Conservation (phyloP, 2,113 vertebrate genomes). For the Gymnogyps californianus region DNA sequence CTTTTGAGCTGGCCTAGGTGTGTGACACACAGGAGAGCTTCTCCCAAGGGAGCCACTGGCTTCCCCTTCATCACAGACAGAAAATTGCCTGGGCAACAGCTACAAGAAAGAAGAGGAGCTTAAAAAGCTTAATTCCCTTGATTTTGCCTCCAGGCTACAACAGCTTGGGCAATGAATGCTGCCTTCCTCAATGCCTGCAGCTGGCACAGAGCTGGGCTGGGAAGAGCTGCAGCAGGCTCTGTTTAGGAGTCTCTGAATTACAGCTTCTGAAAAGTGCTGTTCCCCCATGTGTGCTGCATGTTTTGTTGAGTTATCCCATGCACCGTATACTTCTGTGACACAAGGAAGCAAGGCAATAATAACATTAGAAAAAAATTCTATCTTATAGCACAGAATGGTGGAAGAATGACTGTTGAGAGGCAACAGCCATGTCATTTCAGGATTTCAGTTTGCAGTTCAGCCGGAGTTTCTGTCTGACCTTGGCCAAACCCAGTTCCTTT, state of each 20-base stretch:
- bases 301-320: not conserved
- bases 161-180: not conserved
- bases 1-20: not conserved
- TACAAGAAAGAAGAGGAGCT: not conserved
- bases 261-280: not conserved
- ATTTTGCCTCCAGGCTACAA: not conserved
- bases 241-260: not conserved
- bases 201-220: not conserved
- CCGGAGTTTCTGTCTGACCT: not conserved
- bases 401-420: not conserved
- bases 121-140: not conserved
- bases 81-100: not conserved
- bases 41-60: not conserved
- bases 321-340: not conserved
- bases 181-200: not conserved
- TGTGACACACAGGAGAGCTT: not conserved
- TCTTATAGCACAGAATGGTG: not conserved
- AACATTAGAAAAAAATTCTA: not conserved
- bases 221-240: not conserved
- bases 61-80: not conserved
- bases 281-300: rapidly evolving
- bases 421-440: not conserved
- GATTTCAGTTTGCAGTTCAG: not conserved
- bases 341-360: not conserved
- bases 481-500: not conserved